Conservation (phyloP, 1,140 invertebrate genomes). For the Bombus sylvicola region DNA sequence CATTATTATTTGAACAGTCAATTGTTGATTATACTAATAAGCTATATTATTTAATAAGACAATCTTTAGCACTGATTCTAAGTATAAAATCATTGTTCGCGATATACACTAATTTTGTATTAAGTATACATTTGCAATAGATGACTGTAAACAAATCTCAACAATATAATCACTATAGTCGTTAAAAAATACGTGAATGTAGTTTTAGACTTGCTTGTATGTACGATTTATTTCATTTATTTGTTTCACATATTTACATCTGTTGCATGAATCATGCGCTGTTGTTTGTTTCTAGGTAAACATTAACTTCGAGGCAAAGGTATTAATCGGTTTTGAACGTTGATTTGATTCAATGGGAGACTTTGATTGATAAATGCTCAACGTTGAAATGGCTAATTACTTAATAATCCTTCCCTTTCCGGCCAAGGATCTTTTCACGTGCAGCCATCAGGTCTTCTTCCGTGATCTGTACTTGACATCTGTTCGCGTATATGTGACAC, state of each 20-base stretch:
- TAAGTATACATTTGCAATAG: no score
- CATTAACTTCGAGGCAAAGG: neutral
- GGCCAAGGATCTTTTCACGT: conserved; percentile 74
- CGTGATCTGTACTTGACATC: conserved; percentile 79
- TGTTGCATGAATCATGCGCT: no score
- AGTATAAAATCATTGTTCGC: no score
- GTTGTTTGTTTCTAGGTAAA: no score
- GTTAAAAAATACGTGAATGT: neutral
- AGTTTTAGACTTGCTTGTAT: neutral
- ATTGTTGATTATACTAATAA: no score
- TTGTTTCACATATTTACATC: conserved; percentile 5
- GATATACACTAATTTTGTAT: no score
- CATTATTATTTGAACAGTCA: neutral
- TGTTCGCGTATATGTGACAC: conserved; percentile 73
- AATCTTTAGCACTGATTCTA: no score
- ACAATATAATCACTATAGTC: no score
- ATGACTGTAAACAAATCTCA: no score
- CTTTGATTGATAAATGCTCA: neutral
- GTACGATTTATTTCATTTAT: neutral
- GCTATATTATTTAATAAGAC: no score
- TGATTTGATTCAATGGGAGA: neutral
- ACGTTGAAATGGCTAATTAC: neutral
- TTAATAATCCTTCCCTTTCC: conserved; percentile 69
- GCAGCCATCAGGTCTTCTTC: conserved; percentile 70
- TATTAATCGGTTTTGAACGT: neutral